Evolutionary conservation across 1,140 invertebrate species (phyloP), one percentile per base, ranked within the genome.

Genomic region (Teleopsis dalmanni): DNA sequence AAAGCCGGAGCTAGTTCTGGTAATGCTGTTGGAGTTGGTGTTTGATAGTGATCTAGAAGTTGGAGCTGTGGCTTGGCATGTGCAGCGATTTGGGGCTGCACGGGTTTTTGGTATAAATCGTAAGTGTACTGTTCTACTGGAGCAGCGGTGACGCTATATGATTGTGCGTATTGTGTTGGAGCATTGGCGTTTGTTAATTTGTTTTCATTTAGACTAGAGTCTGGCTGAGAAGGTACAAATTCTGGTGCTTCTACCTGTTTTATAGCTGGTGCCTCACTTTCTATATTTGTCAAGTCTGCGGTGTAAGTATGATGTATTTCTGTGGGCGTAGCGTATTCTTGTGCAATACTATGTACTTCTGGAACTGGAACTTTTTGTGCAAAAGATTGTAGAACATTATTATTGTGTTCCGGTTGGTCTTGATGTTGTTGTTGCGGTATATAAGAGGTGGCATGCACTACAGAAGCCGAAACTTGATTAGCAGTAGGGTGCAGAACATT

Each of bases 351-450:
- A 13, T 14, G 22, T 14, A 7, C 38, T 4, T 63, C 64, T 6
- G 58, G 59, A 7, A 66, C 63, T 19, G 62, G 55, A 49, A 66
- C 63, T 18, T 60, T 59, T 23, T 66, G 60, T 11, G 38, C 50
- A 5, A 62, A n/a, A n/a, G n/a, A n/a, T n/a, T n/a, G n/a, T n/a
- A n/a, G n/a, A n/a, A n/a, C 16, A 34, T 34, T 34, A 34, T n/a
- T n/a, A 34, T n/a, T 34, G 33, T 13, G 4, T n/a, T 34, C 10
- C 13, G 16, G 13, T 34, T 3, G 4, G 33, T 13, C 16, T 34
- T 34, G 3, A 9, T n/a, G n/a, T n/a, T n/a, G n/a, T n/a, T n/a
- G n/a, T n/a, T n/a, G n/a, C n/a, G n/a, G n/a, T n/a, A n/a, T n/a
- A n/a, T n/a, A n/a, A n/a, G n/a, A n/a, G n/a, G n/a, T n/a, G n/a